Evolutionary conservation across 2,113 vertebrate species (phyloP), one percentile per base, ranked within the genome.

Genomic region (Spilogale gracilis): DNA sequence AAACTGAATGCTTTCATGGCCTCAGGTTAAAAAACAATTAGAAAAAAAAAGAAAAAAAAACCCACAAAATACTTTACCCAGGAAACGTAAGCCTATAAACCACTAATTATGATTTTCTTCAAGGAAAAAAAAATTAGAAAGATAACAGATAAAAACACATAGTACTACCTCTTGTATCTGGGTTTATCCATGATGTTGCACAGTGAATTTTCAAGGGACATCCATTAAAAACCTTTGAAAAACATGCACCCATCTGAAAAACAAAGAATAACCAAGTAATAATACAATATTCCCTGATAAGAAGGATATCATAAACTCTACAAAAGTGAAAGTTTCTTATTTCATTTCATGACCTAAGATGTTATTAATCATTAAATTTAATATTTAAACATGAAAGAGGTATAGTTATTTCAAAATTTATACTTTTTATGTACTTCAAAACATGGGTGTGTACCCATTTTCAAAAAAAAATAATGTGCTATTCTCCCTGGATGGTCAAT

Each of bases 211-310:
- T 99, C 91, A 99, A 98, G 6, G 99, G 99, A 95, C 99, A 99
- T 32, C 99, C 99, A 97, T 99, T 99, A 97, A 99, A 99, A 98
- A 99, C 99, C 96, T 99, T 99, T 78, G 99, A 99, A 99, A 99
- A 99, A 98, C 99, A 99, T 5, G 99, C 99, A 94, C 99, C 99
- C 99, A 99, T 99, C 99, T 99, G 98, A 98, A 17, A 91, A 92
- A 32, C 21, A 95, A 97, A 98, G 93, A 81, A 89, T 4, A 84
- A 60, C 5, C 71, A 89, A 81, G 69, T 87, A 73, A 48, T 23
- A 74, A 48, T 23, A 74, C 2, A 71, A 71, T 82, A 79, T 71
- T 88, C 8, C 56, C 21, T 81, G 4, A 11, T 91, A 96, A 95
- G 32, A 95, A 78, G 7, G 80, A 96, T 95, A 45, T 43, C 23